These are phyloP conservation scores for Aphelocoma coerulescens DNA, from an alignment of 2,113 vertebrate genomes.

Conservation along the genomic window DNA sequence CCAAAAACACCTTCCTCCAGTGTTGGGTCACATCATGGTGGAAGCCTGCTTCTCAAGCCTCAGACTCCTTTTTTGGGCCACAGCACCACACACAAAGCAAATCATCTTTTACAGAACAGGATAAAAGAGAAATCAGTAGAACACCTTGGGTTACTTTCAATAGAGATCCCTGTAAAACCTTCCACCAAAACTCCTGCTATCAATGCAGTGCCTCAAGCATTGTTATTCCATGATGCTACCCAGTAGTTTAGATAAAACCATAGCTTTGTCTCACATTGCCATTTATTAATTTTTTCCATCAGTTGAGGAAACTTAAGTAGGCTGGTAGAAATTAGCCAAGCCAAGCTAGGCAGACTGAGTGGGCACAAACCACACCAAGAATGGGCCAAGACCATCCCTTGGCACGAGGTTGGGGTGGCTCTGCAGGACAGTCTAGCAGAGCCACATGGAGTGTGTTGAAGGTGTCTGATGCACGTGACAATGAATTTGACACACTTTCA, in stretches of 20 bases:
- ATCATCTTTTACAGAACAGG: not conserved
- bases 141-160: not conserved
- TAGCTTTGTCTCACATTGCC: not conserved
- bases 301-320: not conserved
- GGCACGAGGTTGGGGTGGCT: not conserved
- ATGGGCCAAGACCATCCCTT: not conserved
- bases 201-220: not conserved
- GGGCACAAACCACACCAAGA: not conserved
- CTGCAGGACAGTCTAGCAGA: conserved; percentile 19
- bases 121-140: not conserved
- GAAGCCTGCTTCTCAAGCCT: not conserved
- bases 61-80: not conserved
- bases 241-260: not conserved
- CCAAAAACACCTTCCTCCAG: not conserved
- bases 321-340: not conserved
- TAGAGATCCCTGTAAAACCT: not conserved
- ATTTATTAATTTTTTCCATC: not conserved
- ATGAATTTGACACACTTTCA: not conserved
- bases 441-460: not conserved
- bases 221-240: no score
- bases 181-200: not conserved
- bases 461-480: not conserved
- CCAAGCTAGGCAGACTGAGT: not conserved
- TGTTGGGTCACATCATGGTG: not conserved
- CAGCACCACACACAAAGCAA: not conserved